Evolutionary conservation across 1,140 invertebrate species (phyloP).

Genomic region (Hycleus phaleratus): DNA sequence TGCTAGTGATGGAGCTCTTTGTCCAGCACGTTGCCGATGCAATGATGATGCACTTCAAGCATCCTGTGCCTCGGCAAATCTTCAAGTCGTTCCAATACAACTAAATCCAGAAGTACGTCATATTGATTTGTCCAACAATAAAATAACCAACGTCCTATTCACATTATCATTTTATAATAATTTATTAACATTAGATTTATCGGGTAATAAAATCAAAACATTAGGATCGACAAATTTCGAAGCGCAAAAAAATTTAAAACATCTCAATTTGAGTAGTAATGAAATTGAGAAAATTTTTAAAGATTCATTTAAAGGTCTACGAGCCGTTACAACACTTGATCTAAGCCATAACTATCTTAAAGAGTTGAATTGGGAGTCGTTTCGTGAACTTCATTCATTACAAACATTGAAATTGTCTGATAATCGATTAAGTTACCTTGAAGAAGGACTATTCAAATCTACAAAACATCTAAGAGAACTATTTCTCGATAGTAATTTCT

Average conservation of each 20-base stretch:
- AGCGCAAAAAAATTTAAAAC: constrained; percentile 58
- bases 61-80: constrained; percentile 63
- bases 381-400: constrained; percentile 61
- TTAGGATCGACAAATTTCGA: constrained; percentile 74
- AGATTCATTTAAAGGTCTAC: constrained; percentile 67
- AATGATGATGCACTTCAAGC: constrained; percentile 66
- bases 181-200: constrained; percentile 69
- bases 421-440: constrained; percentile 65
- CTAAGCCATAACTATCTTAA: constrained; percentile 71
- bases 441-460: constrained; percentile 60
- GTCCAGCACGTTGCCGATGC: constrained; percentile 72
- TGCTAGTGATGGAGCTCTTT: constrained; percentile 51
- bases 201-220: constrained; percentile 67
- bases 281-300: constrained; percentile 59
- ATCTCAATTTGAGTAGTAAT: constrained; percentile 71
- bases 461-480: constrained; percentile 60
- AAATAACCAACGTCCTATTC: constrained; percentile 61
- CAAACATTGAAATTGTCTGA: constrained; percentile 66
- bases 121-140: constrained; percentile 68
- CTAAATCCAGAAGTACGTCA: constrained; percentile 74
- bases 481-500: constrained; percentile 64
- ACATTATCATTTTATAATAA: constrained; percentile 72
- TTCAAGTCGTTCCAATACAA: constrained; percentile 80
- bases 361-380: constrained; percentile 58
- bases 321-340: constrained; percentile 57